phyloP scores from a whole-genome alignment of 92 coral and sea anemone genomes.

The Epizoanthus rinbou region DNA sequence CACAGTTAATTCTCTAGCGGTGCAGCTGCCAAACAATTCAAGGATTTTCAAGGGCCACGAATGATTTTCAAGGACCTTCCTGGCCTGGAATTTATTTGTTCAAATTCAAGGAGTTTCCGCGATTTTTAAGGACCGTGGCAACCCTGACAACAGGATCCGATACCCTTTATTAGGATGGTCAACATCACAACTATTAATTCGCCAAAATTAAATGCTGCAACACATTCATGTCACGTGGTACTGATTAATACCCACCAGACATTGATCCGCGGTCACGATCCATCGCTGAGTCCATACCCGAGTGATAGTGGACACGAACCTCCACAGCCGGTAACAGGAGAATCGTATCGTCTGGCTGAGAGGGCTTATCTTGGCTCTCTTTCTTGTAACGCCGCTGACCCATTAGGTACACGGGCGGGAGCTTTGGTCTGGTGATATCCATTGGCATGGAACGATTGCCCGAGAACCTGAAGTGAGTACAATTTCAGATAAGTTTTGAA shows the following conservation, averaged over 20 bases:
- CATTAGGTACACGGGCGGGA: conserved; percentile 45
- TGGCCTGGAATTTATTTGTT: too few relatives aligned
- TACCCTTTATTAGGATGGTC: too few relatives aligned
- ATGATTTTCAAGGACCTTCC: too few relatives aligned
- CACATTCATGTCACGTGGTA: too few relatives aligned
- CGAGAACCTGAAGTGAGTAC: conserved; percentile 24
- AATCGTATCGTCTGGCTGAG: conserved; percentile 78
- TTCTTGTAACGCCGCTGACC: conserved; percentile 77
- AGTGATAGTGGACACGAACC: conserved; percentile 89
- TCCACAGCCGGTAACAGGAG: conserved; percentile 93
- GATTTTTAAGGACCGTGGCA: too few relatives aligned
- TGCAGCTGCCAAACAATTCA: too few relatives aligned
- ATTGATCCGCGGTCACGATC: conserved; percentile 26
- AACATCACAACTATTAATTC: too few relatives aligned
- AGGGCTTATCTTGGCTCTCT: conserved; percentile 65
- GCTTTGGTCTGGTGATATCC: conserved; percentile 32
- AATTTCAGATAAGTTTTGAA: not conserved
- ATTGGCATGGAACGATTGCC: conserved; percentile 41
- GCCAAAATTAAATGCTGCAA: too few relatives aligned
- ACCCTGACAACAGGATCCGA: too few relatives aligned
- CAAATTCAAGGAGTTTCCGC: too few relatives aligned
- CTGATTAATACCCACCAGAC: conserved; percentile 7
- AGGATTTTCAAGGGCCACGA: too few relatives aligned
- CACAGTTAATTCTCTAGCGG: too few relatives aligned
- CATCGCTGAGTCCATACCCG: conserved; percentile 75